Base-by-base conservation (phyloP, 2,888 invertebrate genomes). In the Agrochola lota region DNA sequence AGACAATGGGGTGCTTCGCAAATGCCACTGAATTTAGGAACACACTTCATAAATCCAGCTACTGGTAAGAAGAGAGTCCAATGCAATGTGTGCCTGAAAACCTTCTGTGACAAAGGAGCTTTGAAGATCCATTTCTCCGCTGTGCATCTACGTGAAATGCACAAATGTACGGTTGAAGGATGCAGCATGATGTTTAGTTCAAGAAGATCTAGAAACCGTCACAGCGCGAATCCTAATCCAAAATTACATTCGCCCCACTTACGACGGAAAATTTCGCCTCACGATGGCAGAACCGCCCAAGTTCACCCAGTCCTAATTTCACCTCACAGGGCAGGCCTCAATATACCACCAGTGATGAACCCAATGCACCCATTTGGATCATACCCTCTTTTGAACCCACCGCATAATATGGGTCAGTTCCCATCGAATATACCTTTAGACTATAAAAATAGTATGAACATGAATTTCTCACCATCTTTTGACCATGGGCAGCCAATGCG, bases 151-250 rank as follows among this genome's bases (percentile, higher is more conserved):
- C 98, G 99, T 62, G 99, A 99, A 97, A 99, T 99, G 99, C 99
- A 99, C 95, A 99, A 99, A 95, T 99, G 99, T 94, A 99, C 99
- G 0, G 99, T 99, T 0, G 99, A 99, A 93, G 99, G 99, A 0
- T 99, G 99, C 95, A 99, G 99, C 94, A 99, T 99, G 99, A 99
- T 99, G 99, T 99, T 99, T 93, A 99, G 99, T 94, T 99, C 99
- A 20, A 97, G 99, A 86, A 97, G 99, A 86, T 99, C 99, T 46
- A 97, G 99, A 72, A 99, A 99, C 92, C 97, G 99, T 5, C 99
- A 99, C 95, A 99, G 99, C 94, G 99, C 99, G 17, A 99, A 99
- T 95, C 99, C 99, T 0, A 99, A 99, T 95, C 99, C 99, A 0
- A 99, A 99, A 94, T 96, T 99, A 30, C 99, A 99, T 95, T 99